These are phyloP conservation scores for Heliconius nattereri DNA, from an alignment of 1,140 invertebrate species.

Conservation along the genomic window DNA sequence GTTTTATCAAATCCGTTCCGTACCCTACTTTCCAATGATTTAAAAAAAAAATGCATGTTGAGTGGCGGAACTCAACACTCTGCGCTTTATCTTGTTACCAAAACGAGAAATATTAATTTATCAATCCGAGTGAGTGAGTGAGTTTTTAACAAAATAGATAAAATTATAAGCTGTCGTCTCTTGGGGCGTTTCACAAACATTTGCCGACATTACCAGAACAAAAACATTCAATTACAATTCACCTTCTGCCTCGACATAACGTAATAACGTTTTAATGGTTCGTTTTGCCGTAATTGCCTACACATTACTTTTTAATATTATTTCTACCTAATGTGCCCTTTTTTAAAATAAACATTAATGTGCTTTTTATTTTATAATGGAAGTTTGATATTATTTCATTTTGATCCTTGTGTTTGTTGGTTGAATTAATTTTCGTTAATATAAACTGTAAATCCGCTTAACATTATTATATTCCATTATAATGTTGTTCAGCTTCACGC, in stretches of 20 bases:
- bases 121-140: not conserved
- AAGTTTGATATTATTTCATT: not conserved
- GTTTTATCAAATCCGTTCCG: too few species aligned
- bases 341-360: not conserved
- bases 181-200: not conserved
- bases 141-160: too few species aligned
- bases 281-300: not conserved
- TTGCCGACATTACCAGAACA: not conserved
- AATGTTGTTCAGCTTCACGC: too few species aligned
- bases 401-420: not conserved
- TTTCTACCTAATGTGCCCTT: slow-evolving; percentile 2
- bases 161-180: not conserved
- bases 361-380: slow-evolving; percentile 9
- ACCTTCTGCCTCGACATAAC: slow-evolving; percentile 7
- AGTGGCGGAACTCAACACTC: not conserved
- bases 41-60: not conserved
- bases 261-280: slow-evolving; percentile 13
- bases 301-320: slow-evolving; percentile 3
- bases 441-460: too few species aligned
- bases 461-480: too few species aligned
- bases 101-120: not conserved
- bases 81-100: not conserved
- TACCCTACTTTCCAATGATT: too few species aligned
- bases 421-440: not conserved
- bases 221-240: slow-evolving; percentile 13